Evolutionary conservation across 2,888 invertebrate genomes (phyloP), one percentile per base, ranked within the genome.

Genomic region (Proisotoma minuta): DNA sequence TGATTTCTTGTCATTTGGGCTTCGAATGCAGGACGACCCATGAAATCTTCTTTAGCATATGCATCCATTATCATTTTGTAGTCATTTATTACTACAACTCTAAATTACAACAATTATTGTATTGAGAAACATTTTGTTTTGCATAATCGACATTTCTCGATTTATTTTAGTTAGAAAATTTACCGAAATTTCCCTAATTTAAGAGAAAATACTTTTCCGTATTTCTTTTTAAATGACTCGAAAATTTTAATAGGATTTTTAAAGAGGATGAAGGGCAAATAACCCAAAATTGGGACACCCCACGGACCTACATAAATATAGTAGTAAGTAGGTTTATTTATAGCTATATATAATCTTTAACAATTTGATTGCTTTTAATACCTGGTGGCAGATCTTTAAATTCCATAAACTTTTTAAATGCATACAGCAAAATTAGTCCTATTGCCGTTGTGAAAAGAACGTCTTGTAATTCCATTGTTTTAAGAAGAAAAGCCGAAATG

Each of bases 1-100:
- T 71, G 70, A 63, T 68, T 70, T 60, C 73, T 56, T 8, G 67
- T 68, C 65, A 71, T 67, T 53, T 68, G 66, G 15, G 71, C 65
- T 15, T 70, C 73, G 56, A 73, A 73, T 2, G 67, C 70, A 4
- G 72, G 71, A n/a, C 73, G 48, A 3, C 68, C 70, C 56, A 56
- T 20, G 48, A 27, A 43, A 12, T 62, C 69, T 53, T 72, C 73
- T 47, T 70, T 65, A 48, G 65, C 69, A 27, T 62, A 71, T 0
- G 73, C 71, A 60, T 72, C 66, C 26, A 48, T 59, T 26, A 73
- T 65, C 15, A 73, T 57, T 47, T 72, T 70, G 58, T 71, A 73
- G 49, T 73, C 73, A 54, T 69, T 71, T 20, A 73, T 68, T 1
- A 73, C 72, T 0, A 72, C 69, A 34, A 69, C 69, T n/a, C 72